Base-by-base conservation (phyloP, 2,113 vertebrate genomes). In the Pangasianodon gigas region DNA sequence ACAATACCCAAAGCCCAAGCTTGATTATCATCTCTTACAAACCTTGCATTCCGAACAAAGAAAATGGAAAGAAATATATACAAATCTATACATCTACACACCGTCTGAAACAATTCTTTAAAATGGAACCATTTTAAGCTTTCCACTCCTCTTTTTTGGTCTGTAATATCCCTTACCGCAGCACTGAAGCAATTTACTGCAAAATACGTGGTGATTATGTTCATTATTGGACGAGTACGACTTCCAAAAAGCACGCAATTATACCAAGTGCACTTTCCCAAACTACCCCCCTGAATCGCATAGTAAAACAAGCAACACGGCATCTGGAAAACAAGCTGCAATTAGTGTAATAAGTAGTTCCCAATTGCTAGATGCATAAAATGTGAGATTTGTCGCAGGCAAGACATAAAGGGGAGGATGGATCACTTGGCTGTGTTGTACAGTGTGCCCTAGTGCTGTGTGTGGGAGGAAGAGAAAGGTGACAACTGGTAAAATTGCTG, bases 341-440 rank as follows among this genome's bases (percentile, higher is more conserved):
- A 93, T 93, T 93, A 92, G 90, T 83, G 24, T 91, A 93, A 93
- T 93, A 91, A 92, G 90, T 81, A 60, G 48, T 65, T 92, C 75
- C 90, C 87, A 92, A 92, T 92, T 90, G 81, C 90, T 89, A 48
- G 88, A 58, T 82, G 85, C 75, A 84, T 90, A 85, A 89, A 91
- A 93, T 91, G 90, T 56, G 84, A 89, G 74, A 91, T 90, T 89
- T 86, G 84, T 86, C 90, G 87, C n/a, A 51, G 81, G 37, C 67
- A 90, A 69, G 80, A 90, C 88, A 82, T 52, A 46, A 58, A 89
- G 56, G 85, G 85, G 77, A 90, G 91, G 88, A 87, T 24, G 24
- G 46, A 77, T 26, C 51, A 81, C 67, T 91, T 32, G 58, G 82
- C 67, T 41, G 41, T 77, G 88, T 69, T 60, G 85, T n/a, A 69